Percentiles rank a stretch among this genome's conserved stretches.
These are phyloP conservation scores for Apamea sordens DNA, from an alignment of 2,888 invertebrate genomes.

Conservation along the genomic window DNA sequence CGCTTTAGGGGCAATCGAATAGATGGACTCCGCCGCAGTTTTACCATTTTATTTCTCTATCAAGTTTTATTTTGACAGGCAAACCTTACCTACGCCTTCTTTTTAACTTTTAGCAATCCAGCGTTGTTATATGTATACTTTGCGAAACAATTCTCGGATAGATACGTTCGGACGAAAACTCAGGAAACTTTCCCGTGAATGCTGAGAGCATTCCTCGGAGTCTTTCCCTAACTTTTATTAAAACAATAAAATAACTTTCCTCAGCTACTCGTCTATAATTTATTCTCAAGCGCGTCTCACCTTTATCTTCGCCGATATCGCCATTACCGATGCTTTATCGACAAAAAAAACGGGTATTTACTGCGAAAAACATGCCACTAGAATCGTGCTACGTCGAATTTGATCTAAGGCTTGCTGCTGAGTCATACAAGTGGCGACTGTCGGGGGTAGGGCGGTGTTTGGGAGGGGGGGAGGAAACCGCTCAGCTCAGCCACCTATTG, in stretches of 20 bases:
- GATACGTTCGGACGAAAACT: constrained; percentile 68
- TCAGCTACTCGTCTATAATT: constrained; percentile 69
- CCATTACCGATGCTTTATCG: constrained; percentile 82
- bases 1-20: constrained; percentile 49
- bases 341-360: constrained; percentile 79
- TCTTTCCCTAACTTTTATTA: constrained; percentile 75
- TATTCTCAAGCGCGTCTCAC: constrained; percentile 74
- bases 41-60: constrained; percentile 46
- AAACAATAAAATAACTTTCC: constrained; percentile 75
- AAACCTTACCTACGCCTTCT: constrained; percentile 29
- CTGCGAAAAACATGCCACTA: constrained; percentile 84
- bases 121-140: constrained; percentile 61
- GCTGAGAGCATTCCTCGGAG: constrained; percentile 63
- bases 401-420: constrained; percentile 86
- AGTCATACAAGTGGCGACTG: constrained; percentile 84
- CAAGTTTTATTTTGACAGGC: constrained; percentile 38
- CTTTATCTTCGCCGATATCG: constrained; percentile 80
- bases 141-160: constrained; percentile 70
- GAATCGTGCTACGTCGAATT: constrained; percentile 85
- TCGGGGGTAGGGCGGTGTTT: constrained; percentile 66
- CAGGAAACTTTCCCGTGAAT: constrained; percentile 67
- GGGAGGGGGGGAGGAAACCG: constrained; percentile 75
- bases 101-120: constrained; percentile 61
- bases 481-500: constrained; percentile 87
- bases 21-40: constrained; percentile 34